Evolutionary conservation across 53 echinoderm and acorn worm genomes (phyloP), one percentile per base, ranked within the genome.

Genomic region (Mesocentrotus franciscanus): DNA sequence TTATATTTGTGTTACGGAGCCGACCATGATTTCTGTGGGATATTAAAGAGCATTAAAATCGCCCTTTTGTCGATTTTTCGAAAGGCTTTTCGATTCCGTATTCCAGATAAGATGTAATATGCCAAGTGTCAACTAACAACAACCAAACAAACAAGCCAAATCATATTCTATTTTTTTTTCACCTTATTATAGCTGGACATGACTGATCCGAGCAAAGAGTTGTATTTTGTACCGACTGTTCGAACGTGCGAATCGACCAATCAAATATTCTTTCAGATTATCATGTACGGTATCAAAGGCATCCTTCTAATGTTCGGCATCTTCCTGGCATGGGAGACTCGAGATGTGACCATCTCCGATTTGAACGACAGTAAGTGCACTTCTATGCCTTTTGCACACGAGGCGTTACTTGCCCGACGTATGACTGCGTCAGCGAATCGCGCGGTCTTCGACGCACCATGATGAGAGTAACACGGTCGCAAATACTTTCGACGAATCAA

Each of bases 291-390:
- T 20, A 95, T 95, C 17, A 97, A 97, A 71, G 95, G 93, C 1
- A 36, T 96, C 56, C 93, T 97, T 49, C 90, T 97, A 71, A 70
- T 96, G 42, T 93, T 85, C 9, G 97, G 97, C 13, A 93, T 96
- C n/a, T 97, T 97, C 68, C 78, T 97, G 34, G 97, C 97, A 0
- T 97, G 97, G 97, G 97, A 96, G 64, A 96, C 95, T 20, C 61
- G 97, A 57, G 61, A 78, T 20, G 96, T 97, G 71, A 96, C 97
- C 35, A 93, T 97, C 22, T 93, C 95, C 33, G 95, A 97, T 55
- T 93, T 97, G 84, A 97, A 97, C 64, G 97, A 97, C 91, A 97
- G 97, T 97, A 81, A 92, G 93, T 92, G 5, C 42, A 61, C 9
- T 91, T 61, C 0, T 49, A 49, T 49, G 49, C 6, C 2, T 49